phyloP scores from a whole-genome alignment of 2,888 invertebrate species.

The Drosophila monieri region DNA sequence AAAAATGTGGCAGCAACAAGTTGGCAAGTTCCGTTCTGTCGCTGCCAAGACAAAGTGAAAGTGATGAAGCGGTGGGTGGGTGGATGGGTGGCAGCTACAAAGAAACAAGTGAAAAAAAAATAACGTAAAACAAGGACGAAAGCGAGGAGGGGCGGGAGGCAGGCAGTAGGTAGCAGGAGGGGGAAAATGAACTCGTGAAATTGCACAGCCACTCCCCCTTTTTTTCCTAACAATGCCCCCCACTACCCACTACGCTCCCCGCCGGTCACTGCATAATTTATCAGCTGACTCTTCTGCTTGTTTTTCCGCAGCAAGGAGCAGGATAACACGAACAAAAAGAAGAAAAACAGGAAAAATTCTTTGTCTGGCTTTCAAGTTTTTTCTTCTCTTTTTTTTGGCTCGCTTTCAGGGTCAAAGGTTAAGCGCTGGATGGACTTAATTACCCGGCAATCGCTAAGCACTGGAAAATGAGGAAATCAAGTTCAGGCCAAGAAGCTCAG shows the following conservation, averaged over 20 bases:
- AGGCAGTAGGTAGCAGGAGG: too few species aligned
- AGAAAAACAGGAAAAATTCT: too few species aligned
- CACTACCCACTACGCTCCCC: conserved; percentile 11
- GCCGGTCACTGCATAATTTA: conserved; percentile 70
- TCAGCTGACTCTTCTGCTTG: conserved; percentile 57
- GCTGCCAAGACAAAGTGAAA: conserved; percentile 72
- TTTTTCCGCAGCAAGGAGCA: conserved; percentile 26
- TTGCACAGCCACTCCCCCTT: conserved; percentile 50
- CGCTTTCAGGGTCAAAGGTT: conserved; percentile 41
- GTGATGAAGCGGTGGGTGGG: conserved; percentile 37
- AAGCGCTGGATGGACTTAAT: conserved; percentile 42
- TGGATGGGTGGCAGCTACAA: conserved; percentile 1
- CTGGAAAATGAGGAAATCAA: not conserved
- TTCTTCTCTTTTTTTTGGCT: conserved; percentile 4
- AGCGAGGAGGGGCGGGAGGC: not conserved
- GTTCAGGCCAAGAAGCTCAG: not conserved
- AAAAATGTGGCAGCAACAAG: conserved; percentile 67
- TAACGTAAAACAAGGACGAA: not conserved
- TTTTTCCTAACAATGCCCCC: conserved; percentile 10
- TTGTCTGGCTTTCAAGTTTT: conserved; percentile 25
- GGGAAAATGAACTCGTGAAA: conserved; percentile 69
- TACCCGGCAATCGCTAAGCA: conserved; percentile 2
- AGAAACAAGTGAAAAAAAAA: not conserved
- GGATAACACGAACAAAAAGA: not conserved
- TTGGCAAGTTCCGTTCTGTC: conserved; percentile 49